Evolutionary conservation across 2,113 vertebrate genomes (phyloP), one percentile per base, ranked within the genome.

Genomic region (Choloepus hoffmanni): DNA sequence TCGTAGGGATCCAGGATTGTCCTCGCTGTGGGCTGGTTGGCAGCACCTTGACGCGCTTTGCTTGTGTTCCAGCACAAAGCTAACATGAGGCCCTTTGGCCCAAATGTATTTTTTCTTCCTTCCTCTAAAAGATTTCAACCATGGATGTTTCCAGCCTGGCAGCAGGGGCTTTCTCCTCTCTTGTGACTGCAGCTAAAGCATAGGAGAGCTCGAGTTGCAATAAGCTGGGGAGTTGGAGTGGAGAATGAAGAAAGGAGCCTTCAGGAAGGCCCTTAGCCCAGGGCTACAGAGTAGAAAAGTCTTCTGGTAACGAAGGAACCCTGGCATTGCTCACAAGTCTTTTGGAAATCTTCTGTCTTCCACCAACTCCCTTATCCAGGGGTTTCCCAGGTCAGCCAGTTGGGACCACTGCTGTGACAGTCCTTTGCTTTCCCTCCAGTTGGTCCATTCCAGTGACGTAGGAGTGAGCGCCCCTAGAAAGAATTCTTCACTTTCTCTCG

Each of bases 71-170:
- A 0, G 5, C 30, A 13, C 33, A 62, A 53, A 8, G 5, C 1
- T 15, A 0, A 0, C 6, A 1, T 21, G 3, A 21, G 40, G 67
- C 74, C 28, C 7, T 82, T 21, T 23, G 65, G 43, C 21, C 45
- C n/a, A 24, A 21, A 8, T 7, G n/a, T 16, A 12, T 67, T 81
- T 81, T 43, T 48, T 82, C 6, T 62, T 36, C 62, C 33, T 28
- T 30, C 48, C 77, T n/a, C 50, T 26, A 10, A 77, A 74, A 68
- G 48, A 23, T 2, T 50, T 62, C 16, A 3, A 12, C 53, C 53
- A 28, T 53, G 6, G 0, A 0, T 5, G 33, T 40, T 50, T 30
- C 50, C 9, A 12, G 14, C 6, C 1, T 3, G 10, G 14, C 3
- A 23, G 60, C 30, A 12, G 33, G 15, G 19, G 10, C 28, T 26